These are phyloP conservation scores for Percopsis omiscomaycus DNA, from an alignment of 2,797 vertebrate species.

Conservation along the genomic window DNA sequence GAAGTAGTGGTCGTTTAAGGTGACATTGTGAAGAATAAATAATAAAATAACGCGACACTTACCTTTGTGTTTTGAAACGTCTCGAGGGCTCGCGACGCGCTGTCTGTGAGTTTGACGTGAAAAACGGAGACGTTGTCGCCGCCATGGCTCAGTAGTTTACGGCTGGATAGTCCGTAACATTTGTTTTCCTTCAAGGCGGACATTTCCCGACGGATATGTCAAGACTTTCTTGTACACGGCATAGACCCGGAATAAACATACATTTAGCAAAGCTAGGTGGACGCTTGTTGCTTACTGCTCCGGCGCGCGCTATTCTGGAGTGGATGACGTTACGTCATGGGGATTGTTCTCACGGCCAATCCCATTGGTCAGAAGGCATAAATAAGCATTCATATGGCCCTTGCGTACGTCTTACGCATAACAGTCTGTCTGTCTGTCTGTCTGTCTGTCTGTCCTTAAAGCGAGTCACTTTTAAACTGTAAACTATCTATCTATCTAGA, in stretches of 20 bases:
- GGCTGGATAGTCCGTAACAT: constrained; percentile 86
- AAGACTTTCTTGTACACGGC: not conserved
- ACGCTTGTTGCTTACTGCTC: constrained; percentile 15
- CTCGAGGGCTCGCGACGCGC: constrained; percentile 85
- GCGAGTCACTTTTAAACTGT: not conserved
- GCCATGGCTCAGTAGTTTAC: constrained; percentile 67
- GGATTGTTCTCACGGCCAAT: constrained; percentile 25
- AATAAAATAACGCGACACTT: constrained; percentile 25
- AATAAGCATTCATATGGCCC: constrained; percentile 51
- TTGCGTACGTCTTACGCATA: constrained; percentile 42
- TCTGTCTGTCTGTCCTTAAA: not conserved
- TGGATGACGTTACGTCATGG: constrained; percentile 64
- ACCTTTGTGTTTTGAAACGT: constrained; percentile 83
- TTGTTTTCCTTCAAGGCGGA: constrained; percentile 83
- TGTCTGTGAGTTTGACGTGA: constrained; percentile 93
- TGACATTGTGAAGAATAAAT: too few species aligned
- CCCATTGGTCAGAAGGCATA: constrained; percentile 61
- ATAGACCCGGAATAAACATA: not conserved
- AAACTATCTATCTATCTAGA: not conserved
- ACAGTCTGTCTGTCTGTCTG: not conserved
- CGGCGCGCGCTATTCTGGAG: constrained; percentile 64
- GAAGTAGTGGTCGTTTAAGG: too few species aligned
- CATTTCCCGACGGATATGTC: constrained; percentile 70
- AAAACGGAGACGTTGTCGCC: constrained; percentile 85
- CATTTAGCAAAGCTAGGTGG: not conserved